Base-by-base conservation (phyloP, 2,888 invertebrate genomes). In the Eristalis intricaria region DNA sequence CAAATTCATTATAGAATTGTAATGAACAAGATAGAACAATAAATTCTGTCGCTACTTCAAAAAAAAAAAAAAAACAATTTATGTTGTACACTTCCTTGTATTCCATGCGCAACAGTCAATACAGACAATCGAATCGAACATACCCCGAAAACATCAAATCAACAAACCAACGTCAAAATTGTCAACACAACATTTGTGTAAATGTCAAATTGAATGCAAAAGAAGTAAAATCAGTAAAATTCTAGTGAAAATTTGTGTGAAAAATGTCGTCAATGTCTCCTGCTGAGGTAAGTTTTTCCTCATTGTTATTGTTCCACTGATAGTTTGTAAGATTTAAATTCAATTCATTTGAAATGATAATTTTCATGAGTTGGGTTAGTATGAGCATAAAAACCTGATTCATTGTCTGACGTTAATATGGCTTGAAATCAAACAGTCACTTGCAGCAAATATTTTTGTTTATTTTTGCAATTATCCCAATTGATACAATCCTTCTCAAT, bases 251-350 rank as follows among this genome's bases (percentile, higher is more conserved):
- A 75, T 75, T 83, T 71, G 61, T 83, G 83, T 79, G 35, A 84
- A 89, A 89, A 88, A 96, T 96, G 96, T 95, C 96, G 94, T 95
- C 95, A 94, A 94, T 95, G 95, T 96, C 96, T 93, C 96, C 96
- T 93, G 96, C 96, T 92, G 95, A 96, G 95, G 96, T 96, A 93
- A 94, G 95, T 94, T 83, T 87, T 75, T n/a, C 32, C 2, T 76
- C 35, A 73, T 66, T 50, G 38, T 2, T 38, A 38, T 2, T 38
- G 11, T 70, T 58, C 19, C 11, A 58, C 29, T 15, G 10, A 43
- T 58, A 15, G 23, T 19, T 61, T 68, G 1, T 23, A 61, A 66
- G 50, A 26, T 26, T 26, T 26, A 2, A 43, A 60, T 38, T 32
- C 15, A 56, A 3, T n/a, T 10, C 4, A 50, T 8, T n/a, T 50